These are phyloP conservation scores for Plusia festucae DNA, from an alignment of 2,888 invertebrate species.

Conservation along the genomic window DNA sequence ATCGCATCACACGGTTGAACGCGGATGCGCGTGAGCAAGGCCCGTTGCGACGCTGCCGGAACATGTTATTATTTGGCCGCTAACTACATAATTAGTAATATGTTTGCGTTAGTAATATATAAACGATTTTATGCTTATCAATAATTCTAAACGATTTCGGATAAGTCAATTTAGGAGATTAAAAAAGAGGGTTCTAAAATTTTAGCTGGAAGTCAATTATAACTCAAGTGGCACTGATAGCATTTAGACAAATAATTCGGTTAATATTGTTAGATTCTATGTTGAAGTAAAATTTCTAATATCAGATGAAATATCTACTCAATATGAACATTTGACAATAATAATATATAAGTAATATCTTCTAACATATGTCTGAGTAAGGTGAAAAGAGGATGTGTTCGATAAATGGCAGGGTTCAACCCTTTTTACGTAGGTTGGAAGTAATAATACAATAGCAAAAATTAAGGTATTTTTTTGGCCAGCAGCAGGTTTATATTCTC, in stretches of 20 bases:
- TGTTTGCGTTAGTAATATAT: background rate
- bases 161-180: background rate
- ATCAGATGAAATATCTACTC: too few relatives aligned
- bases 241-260: too few relatives aligned
- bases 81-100: background rate
- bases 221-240: too few relatives aligned
- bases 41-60: background rate
- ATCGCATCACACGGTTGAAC: background rate
- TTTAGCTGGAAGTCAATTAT: too few relatives aligned
- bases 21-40: background rate
- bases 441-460: background rate
- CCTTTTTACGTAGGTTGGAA: slow-evolving; percentile 1
- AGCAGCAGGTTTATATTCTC: background rate
- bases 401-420: background rate
- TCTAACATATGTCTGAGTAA: background rate
- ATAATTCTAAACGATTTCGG: background rate
- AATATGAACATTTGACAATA: background rate
- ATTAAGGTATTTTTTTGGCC: background rate
- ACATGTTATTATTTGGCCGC: slow-evolving; percentile 4
- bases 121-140: background rate
- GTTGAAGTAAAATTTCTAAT: too few relatives aligned
- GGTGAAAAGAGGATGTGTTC: background rate
- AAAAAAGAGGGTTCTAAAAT: too few relatives aligned
- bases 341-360: background rate
- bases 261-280: too few relatives aligned